Conservation (phyloP, 2,888 invertebrate genomes). For the Koerneria pararmatus region DNA sequence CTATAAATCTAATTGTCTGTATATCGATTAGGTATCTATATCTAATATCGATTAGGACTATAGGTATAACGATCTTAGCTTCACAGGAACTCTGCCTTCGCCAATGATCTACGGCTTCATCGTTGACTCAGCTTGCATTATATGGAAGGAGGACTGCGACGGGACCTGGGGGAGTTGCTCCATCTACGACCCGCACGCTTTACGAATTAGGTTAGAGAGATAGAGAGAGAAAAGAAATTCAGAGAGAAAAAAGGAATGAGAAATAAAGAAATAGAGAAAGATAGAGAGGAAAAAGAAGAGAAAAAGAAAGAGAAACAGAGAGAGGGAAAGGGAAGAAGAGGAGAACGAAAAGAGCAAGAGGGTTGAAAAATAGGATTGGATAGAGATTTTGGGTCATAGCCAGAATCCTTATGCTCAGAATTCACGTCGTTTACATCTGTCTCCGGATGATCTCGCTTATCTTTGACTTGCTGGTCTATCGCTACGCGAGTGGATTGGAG, state of each 20-base stretch:
- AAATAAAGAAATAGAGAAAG: background rate
- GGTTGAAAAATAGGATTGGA: background rate
- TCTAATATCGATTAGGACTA: no score
- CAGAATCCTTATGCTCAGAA: constrained; percentile 36
- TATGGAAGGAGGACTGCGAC: constrained; percentile 61
- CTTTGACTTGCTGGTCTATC: constrained; percentile 53
- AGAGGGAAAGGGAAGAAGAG: background rate
- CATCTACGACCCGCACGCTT: constrained; percentile 58
- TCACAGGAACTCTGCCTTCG: constrained; percentile 60
- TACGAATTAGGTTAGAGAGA: constrained; percentile 43
- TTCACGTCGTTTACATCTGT: constrained; percentile 49
- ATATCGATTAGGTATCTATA: no score
- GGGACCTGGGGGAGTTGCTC: constrained; percentile 58
- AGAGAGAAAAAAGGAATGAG: background rate
- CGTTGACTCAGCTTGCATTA: constrained; percentile 61
- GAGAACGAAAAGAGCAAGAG: background rate
- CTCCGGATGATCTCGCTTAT: constrained; percentile 48
- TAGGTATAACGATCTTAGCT: no score
- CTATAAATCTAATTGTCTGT: no score
- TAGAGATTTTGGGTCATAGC: no score
- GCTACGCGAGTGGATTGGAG: constrained; percentile 12
- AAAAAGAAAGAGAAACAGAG: background rate
- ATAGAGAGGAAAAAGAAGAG: background rate
- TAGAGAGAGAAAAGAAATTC: constrained; percentile 11
- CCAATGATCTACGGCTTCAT: constrained; percentile 61